Percentiles rank a stretch among this genome's conserved stretches.
These are phyloP conservation scores for Phenganax marumi DNA, from an alignment of 92 coral and sea anemone genomes.

Conservation along the genomic window DNA sequence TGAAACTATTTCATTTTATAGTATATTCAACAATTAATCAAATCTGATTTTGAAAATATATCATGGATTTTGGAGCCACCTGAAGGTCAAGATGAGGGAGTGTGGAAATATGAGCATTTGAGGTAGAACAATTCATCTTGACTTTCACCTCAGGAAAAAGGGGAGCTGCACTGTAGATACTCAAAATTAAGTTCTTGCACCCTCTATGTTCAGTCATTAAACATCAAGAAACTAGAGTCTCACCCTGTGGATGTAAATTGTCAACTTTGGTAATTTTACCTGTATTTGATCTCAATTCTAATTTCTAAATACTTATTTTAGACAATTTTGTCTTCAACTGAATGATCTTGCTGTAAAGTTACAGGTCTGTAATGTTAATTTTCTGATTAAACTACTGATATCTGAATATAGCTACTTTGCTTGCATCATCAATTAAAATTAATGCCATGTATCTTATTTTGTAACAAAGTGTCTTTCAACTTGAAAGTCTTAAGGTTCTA, in stretches of 20 bases:
- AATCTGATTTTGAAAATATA: conserved; percentile 75
- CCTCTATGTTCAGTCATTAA: too few relatives aligned
- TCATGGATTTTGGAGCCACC: conserved; percentile 84
- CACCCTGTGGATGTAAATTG: too few relatives aligned
- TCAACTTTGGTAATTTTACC: too few relatives aligned
- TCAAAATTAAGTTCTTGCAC: not conserved
- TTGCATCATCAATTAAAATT: too few relatives aligned
- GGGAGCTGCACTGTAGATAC: not conserved
- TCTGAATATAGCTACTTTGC: too few relatives aligned
- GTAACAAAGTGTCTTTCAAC: too few relatives aligned
- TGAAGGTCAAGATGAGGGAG: conserved; percentile 97
- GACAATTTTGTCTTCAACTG: conserved; percentile 96
- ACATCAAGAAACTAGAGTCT: too few relatives aligned
- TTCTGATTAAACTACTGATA: not conserved
- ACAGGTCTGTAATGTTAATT: conserved; percentile 59
- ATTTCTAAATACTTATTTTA: conserved; percentile 12
- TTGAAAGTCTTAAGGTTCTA: too few relatives aligned
- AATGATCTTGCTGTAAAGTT: conserved; percentile 93
- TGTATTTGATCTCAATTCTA: too few relatives aligned
- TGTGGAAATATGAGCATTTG: conserved; percentile 97
- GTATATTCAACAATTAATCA: conserved; percentile 96
- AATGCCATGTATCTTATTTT: too few relatives aligned
- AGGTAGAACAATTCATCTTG: conserved; percentile 43
- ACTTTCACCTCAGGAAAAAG: not conserved
- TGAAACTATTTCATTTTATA: not conserved